phyloP scores from a whole-genome alignment of 2,888 invertebrate genomes.

The Thumatha senex region DNA sequence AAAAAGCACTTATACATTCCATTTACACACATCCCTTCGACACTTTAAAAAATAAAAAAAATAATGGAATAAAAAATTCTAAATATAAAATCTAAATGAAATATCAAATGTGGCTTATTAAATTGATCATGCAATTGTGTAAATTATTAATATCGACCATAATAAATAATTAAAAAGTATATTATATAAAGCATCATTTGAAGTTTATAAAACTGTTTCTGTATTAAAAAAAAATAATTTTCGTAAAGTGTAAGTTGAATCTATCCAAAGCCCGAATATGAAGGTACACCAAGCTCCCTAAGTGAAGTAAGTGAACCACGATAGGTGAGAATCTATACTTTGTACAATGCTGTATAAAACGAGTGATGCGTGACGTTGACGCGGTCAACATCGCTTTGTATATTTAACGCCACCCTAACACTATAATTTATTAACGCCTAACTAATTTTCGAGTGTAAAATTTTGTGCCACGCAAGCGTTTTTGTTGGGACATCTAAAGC shows the following conservation, averaged over 20 bases:
- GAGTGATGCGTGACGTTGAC: slow-evolving; percentile 29
- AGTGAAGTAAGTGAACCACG: slow-evolving; percentile 60
- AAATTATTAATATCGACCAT: slow-evolving; percentile 26
- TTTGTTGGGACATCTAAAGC: slow-evolving; percentile 65
- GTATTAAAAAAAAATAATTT: slow-evolving; percentile 41
- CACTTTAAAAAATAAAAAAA: slow-evolving; percentile 46
- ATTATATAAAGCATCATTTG: slow-evolving; percentile 35
- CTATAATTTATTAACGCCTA: slow-evolving; percentile 76
- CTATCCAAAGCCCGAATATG: slow-evolving; percentile 59
- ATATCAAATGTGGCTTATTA: slow-evolving; percentile 9
- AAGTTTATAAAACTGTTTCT: slow-evolving; percentile 40
- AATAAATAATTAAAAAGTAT: slow-evolving; percentile 38
- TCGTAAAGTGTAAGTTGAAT: slow-evolving; percentile 43
- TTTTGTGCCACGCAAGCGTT: slow-evolving; percentile 78
- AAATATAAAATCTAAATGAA: slow-evolving; percentile 37
- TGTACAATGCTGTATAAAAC: slow-evolving; percentile 68
- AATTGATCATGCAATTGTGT: slow-evolving; percentile 39
- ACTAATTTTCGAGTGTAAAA: slow-evolving; percentile 75
- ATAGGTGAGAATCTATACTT: slow-evolving; percentile 61
- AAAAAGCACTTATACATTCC: slow-evolving; percentile 75
- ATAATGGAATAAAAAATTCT: slow-evolving; percentile 30
- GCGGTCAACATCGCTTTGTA: slow-evolving; percentile 50
- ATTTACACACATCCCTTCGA: slow-evolving; percentile 48
- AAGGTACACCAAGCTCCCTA: slow-evolving; percentile 56
- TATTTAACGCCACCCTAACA: slow-evolving; percentile 60